These are phyloP conservation scores for Upupa epops DNA, from an alignment of 2,113 vertebrate species.

Conservation along the genomic window DNA sequence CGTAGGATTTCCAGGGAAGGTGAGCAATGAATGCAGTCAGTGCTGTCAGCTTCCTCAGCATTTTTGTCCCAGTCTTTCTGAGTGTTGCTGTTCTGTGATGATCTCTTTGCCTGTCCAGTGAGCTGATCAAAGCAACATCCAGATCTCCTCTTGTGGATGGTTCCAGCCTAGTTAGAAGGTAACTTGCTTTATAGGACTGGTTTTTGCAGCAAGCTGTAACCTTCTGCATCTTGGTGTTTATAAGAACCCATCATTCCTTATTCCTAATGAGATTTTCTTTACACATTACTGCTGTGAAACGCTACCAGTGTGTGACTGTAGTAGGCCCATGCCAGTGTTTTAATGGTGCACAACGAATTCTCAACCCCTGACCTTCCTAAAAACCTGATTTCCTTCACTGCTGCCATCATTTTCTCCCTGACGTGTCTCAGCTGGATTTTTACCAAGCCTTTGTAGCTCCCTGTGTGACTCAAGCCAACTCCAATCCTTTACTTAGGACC, in stretches of 20 bases:
- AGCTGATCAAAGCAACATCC: neutral
- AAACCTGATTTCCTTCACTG: neutral
- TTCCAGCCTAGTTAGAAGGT: neutral
- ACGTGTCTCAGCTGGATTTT: neutral
- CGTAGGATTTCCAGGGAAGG: neutral
- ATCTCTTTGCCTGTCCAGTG: neutral
- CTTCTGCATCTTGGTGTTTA: neutral
- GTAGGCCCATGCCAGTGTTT: neutral
- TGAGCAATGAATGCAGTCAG: neutral
- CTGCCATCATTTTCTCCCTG: neutral
- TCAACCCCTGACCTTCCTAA: neutral
- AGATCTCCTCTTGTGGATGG: neutral
- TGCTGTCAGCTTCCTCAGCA: fast-evolving
- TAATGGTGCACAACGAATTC: neutral
- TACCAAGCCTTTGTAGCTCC: conserved; percentile 8
- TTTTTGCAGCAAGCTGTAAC: neutral
- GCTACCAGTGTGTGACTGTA: neutral
- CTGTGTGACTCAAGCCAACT: neutral
- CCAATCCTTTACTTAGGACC: conserved; percentile 11
- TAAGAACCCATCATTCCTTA: neutral
- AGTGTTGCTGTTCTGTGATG: neutral
- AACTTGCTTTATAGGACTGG: neutral
- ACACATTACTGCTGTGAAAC: neutral
- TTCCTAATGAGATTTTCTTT: neutral
- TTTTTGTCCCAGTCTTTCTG: neutral